These are phyloP conservation scores for Chelonia mydas DNA, from an alignment of 2,797 vertebrate genomes.

Conservation along the genomic window DNA sequence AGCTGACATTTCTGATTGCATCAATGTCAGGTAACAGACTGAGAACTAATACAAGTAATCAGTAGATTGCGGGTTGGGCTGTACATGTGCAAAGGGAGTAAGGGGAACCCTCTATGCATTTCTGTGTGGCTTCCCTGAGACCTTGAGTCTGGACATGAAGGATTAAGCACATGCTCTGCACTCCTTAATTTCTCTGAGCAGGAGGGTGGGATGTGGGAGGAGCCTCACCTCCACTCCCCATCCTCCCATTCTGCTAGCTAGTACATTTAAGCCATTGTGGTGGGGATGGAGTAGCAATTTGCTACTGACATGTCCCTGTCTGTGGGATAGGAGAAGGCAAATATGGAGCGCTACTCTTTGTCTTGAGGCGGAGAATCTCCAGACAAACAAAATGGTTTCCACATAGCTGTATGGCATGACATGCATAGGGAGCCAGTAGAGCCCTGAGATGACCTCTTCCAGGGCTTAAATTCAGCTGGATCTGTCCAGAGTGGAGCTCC, in stretches of 20 bases:
- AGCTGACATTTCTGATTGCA: background rate
- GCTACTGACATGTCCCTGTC: background rate
- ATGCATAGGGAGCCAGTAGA: background rate
- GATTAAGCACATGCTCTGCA: background rate
- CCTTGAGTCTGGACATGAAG: background rate
- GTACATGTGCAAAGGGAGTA: background rate
- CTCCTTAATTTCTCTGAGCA: background rate
- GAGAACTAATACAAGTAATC: background rate
- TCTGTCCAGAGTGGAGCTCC: no score
- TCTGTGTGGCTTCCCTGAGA: background rate
- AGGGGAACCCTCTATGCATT: background rate
- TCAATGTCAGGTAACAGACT: background rate
- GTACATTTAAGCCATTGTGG: background rate
- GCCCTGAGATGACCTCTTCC: background rate
- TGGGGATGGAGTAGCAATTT: background rate
- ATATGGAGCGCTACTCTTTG: background rate
- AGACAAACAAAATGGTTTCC: background rate
- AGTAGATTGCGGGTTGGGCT: background rate
- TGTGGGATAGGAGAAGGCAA: background rate
- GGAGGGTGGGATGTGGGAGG: background rate
- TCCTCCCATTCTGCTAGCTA: background rate
- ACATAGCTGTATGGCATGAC: background rate
- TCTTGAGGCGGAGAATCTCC: background rate
- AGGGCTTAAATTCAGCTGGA: no score
- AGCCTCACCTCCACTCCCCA: background rate